These are phyloP conservation scores for Eptatretus burgeri DNA, from an alignment of 2,113 vertebrate genomes.

Conservation along the genomic window DNA sequence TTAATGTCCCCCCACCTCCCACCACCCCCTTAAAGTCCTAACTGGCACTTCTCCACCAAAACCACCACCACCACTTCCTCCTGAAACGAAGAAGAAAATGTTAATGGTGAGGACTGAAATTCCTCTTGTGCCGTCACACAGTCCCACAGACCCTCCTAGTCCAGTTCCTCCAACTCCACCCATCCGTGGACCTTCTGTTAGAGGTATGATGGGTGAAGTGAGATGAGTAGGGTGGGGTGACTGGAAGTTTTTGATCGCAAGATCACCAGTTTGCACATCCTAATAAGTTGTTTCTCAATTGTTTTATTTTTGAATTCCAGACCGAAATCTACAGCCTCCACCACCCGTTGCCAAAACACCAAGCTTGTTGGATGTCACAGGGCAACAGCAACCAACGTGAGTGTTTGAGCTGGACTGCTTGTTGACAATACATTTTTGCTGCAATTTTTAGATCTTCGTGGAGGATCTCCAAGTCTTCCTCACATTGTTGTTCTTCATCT, in stretches of 20 bases:
- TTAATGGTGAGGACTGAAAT: no score
- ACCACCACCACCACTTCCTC: background rate
- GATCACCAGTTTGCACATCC: no score
- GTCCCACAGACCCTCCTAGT: background rate
- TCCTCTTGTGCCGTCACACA: no score
- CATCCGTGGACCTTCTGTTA: background rate
- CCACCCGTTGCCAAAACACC: constrained; percentile 32
- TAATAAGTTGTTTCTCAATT: background rate
- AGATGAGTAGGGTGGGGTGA: background rate
- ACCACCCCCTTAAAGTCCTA: constrained; percentile 7
- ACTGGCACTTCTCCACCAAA: background rate
- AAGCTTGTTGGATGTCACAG: constrained; percentile 37
- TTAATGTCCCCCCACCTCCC: no score
- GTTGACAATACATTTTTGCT: no score
- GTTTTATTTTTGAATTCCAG: no score
- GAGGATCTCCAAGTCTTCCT: no score
- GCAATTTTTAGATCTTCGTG: no score
- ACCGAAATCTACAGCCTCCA: constrained; percentile 14
- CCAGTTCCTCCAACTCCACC: background rate
- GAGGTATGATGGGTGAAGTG: background rate
- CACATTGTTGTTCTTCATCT: no score
- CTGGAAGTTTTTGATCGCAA: background rate
- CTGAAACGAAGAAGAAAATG: no score
- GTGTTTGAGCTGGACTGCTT: no score
- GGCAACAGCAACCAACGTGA: constrained; percentile 12